Evolutionary conservation across 1,140 invertebrate genomes (phyloP).

Genomic region (Papilio polyxenes): DNA sequence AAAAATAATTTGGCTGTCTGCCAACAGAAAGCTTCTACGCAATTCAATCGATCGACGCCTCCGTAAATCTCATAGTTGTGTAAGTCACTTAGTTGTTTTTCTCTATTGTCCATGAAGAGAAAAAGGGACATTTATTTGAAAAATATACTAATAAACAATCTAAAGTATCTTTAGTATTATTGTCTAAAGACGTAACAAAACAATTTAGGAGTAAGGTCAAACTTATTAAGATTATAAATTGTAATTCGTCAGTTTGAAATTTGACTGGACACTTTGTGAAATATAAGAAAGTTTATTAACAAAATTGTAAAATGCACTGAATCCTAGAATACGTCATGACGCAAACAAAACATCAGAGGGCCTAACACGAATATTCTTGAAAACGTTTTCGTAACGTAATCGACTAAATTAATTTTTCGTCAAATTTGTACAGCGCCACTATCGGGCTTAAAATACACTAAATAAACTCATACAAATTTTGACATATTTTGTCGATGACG

Average conservation of each 20-base stretch:
- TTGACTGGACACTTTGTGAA: background rate
- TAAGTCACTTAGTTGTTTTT: constrained; percentile 17
- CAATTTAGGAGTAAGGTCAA: background rate
- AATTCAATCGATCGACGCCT: constrained; percentile 34
- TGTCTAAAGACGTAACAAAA: background rate
- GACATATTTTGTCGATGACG: too few relatives aligned
- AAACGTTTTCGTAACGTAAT: too few relatives aligned
- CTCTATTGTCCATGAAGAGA: background rate
- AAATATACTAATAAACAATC: constrained; percentile 1
- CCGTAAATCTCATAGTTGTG: constrained; percentile 28
- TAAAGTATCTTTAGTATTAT: background rate
- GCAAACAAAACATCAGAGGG: too few relatives aligned
- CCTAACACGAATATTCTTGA: too few relatives aligned
- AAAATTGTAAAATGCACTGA: too few relatives aligned
- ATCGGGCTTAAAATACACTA: too few relatives aligned
- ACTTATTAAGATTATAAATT: too few relatives aligned
- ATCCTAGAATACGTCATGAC: too few relatives aligned
- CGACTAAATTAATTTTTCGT: too few relatives aligned
- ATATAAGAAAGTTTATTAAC: too few relatives aligned
- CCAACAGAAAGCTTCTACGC: constrained; percentile 32
- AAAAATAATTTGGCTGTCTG: constrained; percentile 26
- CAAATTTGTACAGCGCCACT: too few relatives aligned
- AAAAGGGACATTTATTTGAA: background rate
- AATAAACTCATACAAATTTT: too few relatives aligned
- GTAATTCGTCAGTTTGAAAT: background rate